phyloP scores from a whole-genome alignment of 2,888 invertebrate species.

The Nephrotoma guestfalica region DNA sequence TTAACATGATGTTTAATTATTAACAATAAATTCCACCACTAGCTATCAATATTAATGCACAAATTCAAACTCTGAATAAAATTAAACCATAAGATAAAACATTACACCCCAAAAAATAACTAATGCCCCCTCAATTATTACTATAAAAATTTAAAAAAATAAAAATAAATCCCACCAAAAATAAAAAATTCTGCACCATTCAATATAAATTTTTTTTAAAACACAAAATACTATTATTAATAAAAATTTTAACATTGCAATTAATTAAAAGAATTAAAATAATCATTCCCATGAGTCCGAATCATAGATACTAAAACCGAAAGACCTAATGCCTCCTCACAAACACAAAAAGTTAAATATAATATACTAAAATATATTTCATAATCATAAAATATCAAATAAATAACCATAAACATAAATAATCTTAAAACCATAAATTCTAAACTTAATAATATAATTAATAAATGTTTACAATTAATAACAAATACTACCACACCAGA shows the following conservation, averaged over 20 bases:
- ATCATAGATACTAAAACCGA: conserved; percentile 45
- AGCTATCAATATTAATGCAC: conserved; percentile 41
- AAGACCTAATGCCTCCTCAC: conserved; percentile 48
- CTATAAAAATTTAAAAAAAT: conserved; percentile 29
- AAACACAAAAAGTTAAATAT: conserved; percentile 47
- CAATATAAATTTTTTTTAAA: conserved; percentile 38
- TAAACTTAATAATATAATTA: conserved; percentile 42
- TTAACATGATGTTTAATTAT: too few species aligned
- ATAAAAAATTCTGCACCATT: conserved; percentile 37
- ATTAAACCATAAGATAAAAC: conserved; percentile 38
- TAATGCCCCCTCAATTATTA: conserved; percentile 29
- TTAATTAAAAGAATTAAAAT: conserved; percentile 43
- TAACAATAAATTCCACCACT: conserved; percentile 37
- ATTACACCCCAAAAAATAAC: conserved; percentile 37
- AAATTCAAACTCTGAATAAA: conserved; percentile 44
- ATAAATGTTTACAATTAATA: conserved; percentile 42
- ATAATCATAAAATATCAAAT: conserved; percentile 33
- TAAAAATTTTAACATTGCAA: conserved; percentile 43
- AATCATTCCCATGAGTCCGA: conserved; percentile 48
- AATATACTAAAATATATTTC: conserved; percentile 42
- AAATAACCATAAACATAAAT: conserved; percentile 37
- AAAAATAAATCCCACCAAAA: conserved; percentile 37
- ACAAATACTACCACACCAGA: conserved; percentile 38
- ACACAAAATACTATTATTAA: conserved; percentile 36
- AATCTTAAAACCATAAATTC: conserved; percentile 43